These are phyloP conservation scores for Ferdinandea cuprea DNA, from an alignment of 2,888 invertebrate species.

Conservation along the genomic window DNA sequence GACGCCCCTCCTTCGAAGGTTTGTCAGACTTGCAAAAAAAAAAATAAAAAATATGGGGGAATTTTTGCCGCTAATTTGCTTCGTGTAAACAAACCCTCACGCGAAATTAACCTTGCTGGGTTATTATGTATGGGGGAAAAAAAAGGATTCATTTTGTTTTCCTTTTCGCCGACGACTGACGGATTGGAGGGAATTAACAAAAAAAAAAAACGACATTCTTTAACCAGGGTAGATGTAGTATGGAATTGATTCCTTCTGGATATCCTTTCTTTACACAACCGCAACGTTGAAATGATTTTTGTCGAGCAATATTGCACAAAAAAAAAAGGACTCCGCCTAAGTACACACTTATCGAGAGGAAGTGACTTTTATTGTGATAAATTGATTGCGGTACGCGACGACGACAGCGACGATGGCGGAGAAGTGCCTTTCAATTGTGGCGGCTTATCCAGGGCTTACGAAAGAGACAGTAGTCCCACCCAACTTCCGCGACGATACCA, in stretches of 20 bases:
- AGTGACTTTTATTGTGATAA: constrained; percentile 73
- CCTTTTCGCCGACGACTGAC: neutral
- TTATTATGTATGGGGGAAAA: neutral
- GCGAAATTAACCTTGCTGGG: constrained; percentile 51
- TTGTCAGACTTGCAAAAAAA: neutral
- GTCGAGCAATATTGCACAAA: constrained; percentile 38
- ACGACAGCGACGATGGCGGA: too few relatives aligned
- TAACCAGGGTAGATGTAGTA: constrained; percentile 26
- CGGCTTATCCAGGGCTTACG: constrained; percentile 44
- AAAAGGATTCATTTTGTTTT: constrained; percentile 36
- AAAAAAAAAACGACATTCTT: constrained; percentile 15
- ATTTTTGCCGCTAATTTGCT: constrained; percentile 64
- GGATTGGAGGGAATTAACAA: constrained; percentile 40
- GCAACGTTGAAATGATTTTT: constrained; percentile 36
- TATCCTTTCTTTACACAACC: constrained; percentile 12
- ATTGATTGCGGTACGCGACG: constrained; percentile 54
- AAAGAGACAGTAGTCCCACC: constrained; percentile 25
- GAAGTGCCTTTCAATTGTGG: constrained; percentile 8
- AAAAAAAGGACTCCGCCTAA: too few relatives aligned
- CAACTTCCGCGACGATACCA: constrained; percentile 16
- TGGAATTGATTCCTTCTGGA: constrained; percentile 38
- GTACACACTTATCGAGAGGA: constrained; percentile 72
- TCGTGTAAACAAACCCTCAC: constrained; percentile 50
- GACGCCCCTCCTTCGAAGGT: constrained; percentile 8
- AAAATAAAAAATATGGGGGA: constrained; percentile 27